Evolutionary conservation across 2,888 invertebrate species (phyloP).

Genomic region (Fabriciana adippe): DNA sequence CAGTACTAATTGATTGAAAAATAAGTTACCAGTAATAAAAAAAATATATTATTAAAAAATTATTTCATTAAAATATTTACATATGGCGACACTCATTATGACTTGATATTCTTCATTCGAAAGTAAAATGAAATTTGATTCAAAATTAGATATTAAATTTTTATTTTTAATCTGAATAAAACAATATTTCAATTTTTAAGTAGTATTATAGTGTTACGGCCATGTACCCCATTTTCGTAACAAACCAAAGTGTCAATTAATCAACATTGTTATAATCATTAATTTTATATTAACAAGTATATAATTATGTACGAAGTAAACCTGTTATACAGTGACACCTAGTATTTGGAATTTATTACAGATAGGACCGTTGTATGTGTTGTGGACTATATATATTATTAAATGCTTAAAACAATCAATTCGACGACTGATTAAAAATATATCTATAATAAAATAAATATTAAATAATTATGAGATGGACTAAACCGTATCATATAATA

Average conservation of each 20-base stretch:
- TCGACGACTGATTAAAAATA: neutral
- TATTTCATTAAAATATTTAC: neutral
- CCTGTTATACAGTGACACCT: constrained; percentile 82
- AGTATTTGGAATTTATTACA: constrained; percentile 70
- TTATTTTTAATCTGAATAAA: too few relatives aligned
- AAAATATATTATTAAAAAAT: neutral
- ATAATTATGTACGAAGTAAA: constrained; percentile 79
- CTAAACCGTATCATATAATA: constrained; percentile 5
- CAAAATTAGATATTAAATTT: neutral
- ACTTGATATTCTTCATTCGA: too few relatives aligned
- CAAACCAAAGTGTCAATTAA: constrained; percentile 62
- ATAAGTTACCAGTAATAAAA: too few relatives aligned
- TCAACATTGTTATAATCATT: constrained; percentile 77
- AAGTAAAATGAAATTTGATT: neutral
- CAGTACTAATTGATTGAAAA: too few relatives aligned
- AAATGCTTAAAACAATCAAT: neutral
- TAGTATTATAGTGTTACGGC: neutral
- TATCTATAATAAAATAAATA: constrained; percentile 1
- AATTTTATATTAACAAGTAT: constrained; percentile 79
- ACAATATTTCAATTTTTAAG: too few relatives aligned
- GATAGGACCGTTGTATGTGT: constrained; percentile 58
- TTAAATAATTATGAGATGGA: neutral
- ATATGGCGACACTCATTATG: neutral
- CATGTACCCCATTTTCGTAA: constrained; percentile 36
- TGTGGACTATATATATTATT: constrained; percentile 16